phyloP scores from a whole-genome alignment of 2,888 invertebrate species.

The Griposia aprilina region DNA sequence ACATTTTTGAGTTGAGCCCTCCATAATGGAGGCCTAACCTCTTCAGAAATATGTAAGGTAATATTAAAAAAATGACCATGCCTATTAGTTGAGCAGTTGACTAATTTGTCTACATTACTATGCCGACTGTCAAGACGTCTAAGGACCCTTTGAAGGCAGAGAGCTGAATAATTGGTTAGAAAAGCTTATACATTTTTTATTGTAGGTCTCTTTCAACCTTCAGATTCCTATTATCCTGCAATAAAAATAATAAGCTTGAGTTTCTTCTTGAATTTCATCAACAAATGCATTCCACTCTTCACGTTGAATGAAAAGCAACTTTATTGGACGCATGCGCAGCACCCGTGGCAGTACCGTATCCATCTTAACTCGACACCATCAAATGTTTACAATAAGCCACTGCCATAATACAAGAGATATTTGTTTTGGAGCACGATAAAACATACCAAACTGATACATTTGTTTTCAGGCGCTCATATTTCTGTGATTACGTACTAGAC shows the following conservation, averaged over 20 bases:
- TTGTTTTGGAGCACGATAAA: constrained; percentile 54
- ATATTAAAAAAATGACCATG: too few species aligned
- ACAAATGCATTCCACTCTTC: constrained; percentile 7
- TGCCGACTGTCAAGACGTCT: background rate
- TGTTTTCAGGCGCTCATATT: constrained; percentile 56
- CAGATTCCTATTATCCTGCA: background rate
- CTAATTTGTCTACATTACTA: background rate
- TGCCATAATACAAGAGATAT: constrained; percentile 37
- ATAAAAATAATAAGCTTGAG: background rate
- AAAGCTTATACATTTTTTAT: background rate
- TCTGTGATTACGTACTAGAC: constrained; percentile 63
- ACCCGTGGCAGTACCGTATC: constrained; percentile 1
- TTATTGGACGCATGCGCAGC: constrained; percentile 4
- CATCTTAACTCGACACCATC: constrained; percentile 37
- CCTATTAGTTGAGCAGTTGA: background rate
- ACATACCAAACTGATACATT: constrained; percentile 47
- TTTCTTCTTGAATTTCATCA: background rate
- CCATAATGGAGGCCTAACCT: background rate
- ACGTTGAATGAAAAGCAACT: constrained; percentile 21
- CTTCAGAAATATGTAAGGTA: background rate
- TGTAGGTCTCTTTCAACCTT: background rate
- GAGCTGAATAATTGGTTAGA: background rate
- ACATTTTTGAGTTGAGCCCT: background rate
- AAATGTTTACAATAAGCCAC: constrained; percentile 27
- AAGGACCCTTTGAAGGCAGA: background rate